Evolutionary conservation across 2,888 invertebrate genomes (phyloP).

Genomic region (Mythimna lalbum): DNA sequence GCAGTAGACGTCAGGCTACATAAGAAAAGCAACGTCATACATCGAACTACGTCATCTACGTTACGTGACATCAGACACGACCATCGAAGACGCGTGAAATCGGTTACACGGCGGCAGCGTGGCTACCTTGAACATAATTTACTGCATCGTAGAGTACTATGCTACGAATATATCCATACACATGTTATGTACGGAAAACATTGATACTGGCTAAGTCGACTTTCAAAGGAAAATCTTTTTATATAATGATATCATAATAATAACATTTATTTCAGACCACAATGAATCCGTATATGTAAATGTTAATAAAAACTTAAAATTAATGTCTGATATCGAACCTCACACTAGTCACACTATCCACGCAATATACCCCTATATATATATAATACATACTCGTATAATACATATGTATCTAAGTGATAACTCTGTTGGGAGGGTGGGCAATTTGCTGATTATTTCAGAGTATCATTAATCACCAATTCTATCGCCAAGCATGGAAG

Average conservation of each 20-base stretch:
- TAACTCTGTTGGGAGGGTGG: too few species aligned
- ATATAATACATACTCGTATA: too few species aligned
- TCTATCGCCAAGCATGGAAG: neutral
- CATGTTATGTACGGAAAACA: constrained; percentile 16
- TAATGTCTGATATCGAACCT: too few species aligned
- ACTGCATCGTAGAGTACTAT: constrained; percentile 13
- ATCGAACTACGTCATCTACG: constrained; percentile 14
- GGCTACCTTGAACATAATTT: constrained; percentile 44
- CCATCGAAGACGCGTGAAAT: constrained; percentile 40
- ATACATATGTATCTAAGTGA: too few species aligned
- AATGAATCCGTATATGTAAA: too few species aligned
- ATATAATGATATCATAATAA: too few species aligned
- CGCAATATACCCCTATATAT: too few species aligned
- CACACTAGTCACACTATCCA: too few species aligned
- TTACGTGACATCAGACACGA: constrained; percentile 36
- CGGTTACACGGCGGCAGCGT: constrained; percentile 32
- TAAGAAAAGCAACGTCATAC: constrained; percentile 24
- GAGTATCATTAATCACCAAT: neutral
- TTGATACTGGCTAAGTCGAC: neutral
- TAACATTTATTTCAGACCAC: too few species aligned
- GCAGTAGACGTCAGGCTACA: neutral
- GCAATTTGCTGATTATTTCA: neutral
- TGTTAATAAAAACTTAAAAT: too few species aligned
- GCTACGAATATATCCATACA: neutral
- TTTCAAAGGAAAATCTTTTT: neutral